Percentiles rank a stretch among this genome's conserved stretches.
phyloP scores from a whole-genome alignment of 2,113 vertebrate genomes.

The Erpornis zantholeuca region DNA sequence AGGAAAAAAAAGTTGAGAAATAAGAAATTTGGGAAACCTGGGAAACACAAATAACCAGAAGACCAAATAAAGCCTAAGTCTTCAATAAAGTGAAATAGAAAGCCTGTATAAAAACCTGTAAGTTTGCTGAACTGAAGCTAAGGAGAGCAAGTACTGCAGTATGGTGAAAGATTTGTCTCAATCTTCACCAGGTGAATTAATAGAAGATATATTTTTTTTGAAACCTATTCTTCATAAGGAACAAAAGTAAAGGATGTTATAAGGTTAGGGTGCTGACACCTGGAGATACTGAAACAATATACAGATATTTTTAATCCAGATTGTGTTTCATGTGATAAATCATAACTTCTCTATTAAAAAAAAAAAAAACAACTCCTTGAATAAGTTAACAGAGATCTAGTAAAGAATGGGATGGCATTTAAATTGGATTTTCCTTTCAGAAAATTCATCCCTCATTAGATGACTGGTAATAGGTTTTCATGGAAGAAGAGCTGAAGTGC shows the following conservation, averaged over 20 bases:
- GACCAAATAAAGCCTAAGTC: neutral
- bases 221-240: neutral
- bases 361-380: neutral
- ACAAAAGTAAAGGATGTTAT: neutral
- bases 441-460: neutral
- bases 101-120: neutral
- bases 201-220: neutral
- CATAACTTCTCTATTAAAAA: neutral
- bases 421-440: neutral
- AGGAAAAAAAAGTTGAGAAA: neutral
- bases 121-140: neutral
- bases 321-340: neutral
- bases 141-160: neutral
- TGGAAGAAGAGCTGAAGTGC: neutral
- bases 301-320: neutral
- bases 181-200: neutral
- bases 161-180: neutral
- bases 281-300: neutral
- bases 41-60: neutral
- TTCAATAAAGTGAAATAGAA: neutral
- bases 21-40: neutral
- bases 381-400: neutral
- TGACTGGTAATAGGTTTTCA: neutral
- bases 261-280: neutral
- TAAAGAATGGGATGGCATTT: neutral